Evolutionary conservation across 2,797 vertebrate genomes (phyloP), one percentile per base, ranked within the genome.

Genomic region (Pempheris klunzingeri): DNA sequence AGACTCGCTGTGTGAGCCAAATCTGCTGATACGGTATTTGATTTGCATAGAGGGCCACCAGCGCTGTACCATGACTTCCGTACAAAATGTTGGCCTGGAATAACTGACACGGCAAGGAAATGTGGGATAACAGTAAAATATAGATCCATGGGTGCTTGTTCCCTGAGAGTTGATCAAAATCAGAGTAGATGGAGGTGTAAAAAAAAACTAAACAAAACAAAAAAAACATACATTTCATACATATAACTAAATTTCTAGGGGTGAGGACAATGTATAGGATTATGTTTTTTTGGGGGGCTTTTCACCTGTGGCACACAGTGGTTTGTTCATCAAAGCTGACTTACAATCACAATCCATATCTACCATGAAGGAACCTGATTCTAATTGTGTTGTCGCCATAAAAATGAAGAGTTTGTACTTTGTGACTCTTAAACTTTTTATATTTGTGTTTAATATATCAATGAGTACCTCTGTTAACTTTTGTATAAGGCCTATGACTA

Each of bases 381-480:
- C 76, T 53, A 93, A 86, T 93, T 90, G 90, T 93, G 90, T 93
- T 92, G 93, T 95, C 76, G 93, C 95, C 95, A 95, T 95, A 92
- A 90, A 92, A 94, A 93, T 92, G 81, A 93, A 93, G 84, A 93
- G 91, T 95, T 94, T 95, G 94, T 96, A 96, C 93, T 94, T 95
- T 95, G 95, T 95, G 94, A 93, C 93, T 93, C 90, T 93, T 87
- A 91, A 92, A 92, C 85, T 94, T 95, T 96, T 95, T 94, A 94
- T 95, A 96, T 95, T 96, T 95, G 94, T 96, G 95, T 96, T 96
- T 94, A 95, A 94, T 95, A 95, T 96, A 96, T 95, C 92, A 92
- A 95, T 93, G 91, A 95, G 95, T 96, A 95, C 95, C 95, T 96
- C 94, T 94, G 93, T 96, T 93, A 88, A 88, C 92, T 95, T 96